A percentile compares a stretch with the other conserved stretches of the same genome.
These are phyloP conservation scores for Plectropomus leopardus DNA, from an alignment of 2,113 vertebrate species.

Conservation along the genomic window DNA sequence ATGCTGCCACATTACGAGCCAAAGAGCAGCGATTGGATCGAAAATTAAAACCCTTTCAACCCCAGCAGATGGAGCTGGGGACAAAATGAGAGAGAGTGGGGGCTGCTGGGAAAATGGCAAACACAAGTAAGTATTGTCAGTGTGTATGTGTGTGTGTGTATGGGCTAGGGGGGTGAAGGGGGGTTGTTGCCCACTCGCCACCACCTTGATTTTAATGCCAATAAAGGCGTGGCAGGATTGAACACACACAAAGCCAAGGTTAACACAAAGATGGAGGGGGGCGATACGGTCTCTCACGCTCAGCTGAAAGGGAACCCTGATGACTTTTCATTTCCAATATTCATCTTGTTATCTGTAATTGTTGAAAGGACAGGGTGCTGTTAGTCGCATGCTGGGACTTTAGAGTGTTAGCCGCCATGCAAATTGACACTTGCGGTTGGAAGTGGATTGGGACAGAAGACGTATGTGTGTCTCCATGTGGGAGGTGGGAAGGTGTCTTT, in stretches of 20 bases:
- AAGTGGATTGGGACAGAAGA: constrained; percentile 18
- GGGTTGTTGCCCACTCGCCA: neutral
- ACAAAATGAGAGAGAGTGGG: neutral
- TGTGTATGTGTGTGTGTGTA: constrained; percentile 12
- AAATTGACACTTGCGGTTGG: constrained; percentile 69
- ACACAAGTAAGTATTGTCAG: constrained; percentile 21
- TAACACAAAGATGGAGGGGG: constrained; percentile 72
- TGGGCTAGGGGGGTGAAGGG: neutral
- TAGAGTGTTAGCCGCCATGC: constrained; percentile 57
- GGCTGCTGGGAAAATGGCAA: constrained; percentile 36
- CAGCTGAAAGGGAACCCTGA: constrained; percentile 62
- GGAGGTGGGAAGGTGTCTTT: constrained; percentile 18
- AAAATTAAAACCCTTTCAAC: constrained; percentile 72
- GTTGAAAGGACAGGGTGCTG: constrained; percentile 64
- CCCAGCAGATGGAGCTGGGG: constrained; percentile 61
- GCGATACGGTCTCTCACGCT: constrained; percentile 64
- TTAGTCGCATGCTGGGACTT: constrained; percentile 49
- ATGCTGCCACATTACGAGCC: constrained; percentile 51
- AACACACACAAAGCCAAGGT: constrained; percentile 74
- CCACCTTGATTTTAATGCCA: constrained; percentile 58
- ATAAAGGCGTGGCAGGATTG: constrained; percentile 27
- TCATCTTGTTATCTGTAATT: constrained; percentile 86
- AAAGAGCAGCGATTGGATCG: constrained; percentile 65
- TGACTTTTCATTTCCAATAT: constrained; percentile 82
- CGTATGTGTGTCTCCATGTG: neutral